Evolutionary conservation across 2,113 vertebrate genomes (phyloP).

Genomic region (Rana temporaria): DNA sequence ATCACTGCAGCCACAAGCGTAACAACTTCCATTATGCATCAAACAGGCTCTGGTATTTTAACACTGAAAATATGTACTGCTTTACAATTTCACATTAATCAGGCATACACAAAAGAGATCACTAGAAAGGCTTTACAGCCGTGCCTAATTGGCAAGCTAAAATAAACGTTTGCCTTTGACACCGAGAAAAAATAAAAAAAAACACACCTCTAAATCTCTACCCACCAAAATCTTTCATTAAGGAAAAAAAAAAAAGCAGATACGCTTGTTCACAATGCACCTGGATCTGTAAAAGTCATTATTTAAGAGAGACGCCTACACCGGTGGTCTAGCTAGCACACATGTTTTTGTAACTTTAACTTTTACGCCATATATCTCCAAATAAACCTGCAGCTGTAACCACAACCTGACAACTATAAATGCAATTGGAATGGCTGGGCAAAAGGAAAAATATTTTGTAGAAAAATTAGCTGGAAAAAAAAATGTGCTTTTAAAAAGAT

Average conservation of each 20-base stretch:
- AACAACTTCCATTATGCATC: conserved; percentile 67
- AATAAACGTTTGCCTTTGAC: conserved; percentile 1
- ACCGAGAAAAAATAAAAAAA: conserved; percentile 3
- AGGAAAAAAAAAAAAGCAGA: not conserved
- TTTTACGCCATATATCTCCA: conserved; percentile 30
- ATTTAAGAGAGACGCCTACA: conserved; percentile 8
- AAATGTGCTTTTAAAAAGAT: not conserved
- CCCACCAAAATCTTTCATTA: not conserved
- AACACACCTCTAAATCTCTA: not conserved
- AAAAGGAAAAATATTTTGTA: conserved; percentile 41
- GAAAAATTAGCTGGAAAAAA: not conserved
- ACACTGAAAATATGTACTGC: conserved; percentile 63
- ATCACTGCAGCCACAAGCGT: conserved; percentile 76
- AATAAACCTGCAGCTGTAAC: conserved; percentile 41
- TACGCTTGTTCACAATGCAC: conserved; percentile 38
- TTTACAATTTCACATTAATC: not conserved
- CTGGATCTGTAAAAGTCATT: conserved; percentile 10
- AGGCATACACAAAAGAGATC: conserved; percentile 10
- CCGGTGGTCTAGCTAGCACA: conserved; percentile 19
- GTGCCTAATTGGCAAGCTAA: not conserved
- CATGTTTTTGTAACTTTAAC: conserved; percentile 11
- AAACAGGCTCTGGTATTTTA: conserved; percentile 67
- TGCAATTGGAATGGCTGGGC: conserved; percentile 4
- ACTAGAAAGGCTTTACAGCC: conserved; percentile 16
- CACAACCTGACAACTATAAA: conserved; percentile 33